Percentiles rank a stretch among this genome's conserved stretches.
Conservation (phyloP, 2,888 invertebrate species). For the Philereme transversata region DNA sequence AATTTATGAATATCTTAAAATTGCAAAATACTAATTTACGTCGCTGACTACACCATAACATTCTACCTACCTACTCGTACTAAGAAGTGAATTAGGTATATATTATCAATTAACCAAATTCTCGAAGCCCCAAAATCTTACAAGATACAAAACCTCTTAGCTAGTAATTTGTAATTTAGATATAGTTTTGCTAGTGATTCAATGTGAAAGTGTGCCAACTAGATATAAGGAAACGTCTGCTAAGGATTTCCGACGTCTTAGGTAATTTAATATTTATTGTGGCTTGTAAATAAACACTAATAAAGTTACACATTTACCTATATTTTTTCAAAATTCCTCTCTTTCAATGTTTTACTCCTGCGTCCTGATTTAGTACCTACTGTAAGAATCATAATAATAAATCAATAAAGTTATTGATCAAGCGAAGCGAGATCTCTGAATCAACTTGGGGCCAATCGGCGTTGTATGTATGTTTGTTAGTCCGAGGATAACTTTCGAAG, state of each 20-base stretch:
- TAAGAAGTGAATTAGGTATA: too few species aligned
- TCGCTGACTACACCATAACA: too few species aligned
- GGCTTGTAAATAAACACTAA: slow-evolving; percentile 61
- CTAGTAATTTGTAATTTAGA: slow-evolving; percentile 65
- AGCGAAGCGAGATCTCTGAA: too few species aligned
- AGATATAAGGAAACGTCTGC: slow-evolving; percentile 60
- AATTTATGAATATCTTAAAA: too few species aligned
- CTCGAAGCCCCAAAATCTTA: slow-evolving; percentile 29
- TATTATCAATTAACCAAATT: too few species aligned
- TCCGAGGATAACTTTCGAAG: too few species aligned
- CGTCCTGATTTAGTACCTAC: neutral
- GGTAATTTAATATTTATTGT: slow-evolving; percentile 73
- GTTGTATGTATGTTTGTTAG: too few species aligned
- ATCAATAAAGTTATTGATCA: too few species aligned
- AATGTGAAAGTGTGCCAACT: slow-evolving; percentile 84
- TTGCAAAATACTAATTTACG: too few species aligned
- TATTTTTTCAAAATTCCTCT: slow-evolving; percentile 26
- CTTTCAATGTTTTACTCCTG: slow-evolving; percentile 11
- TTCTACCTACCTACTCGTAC: too few species aligned
- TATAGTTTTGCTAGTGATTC: slow-evolving; percentile 81
- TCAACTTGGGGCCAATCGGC: too few species aligned
- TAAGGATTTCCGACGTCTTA: slow-evolving; percentile 56
- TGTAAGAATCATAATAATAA: too few species aligned
- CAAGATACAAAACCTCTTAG: slow-evolving; percentile 61
- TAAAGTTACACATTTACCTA: slow-evolving; percentile 31